Base-by-base conservation (phyloP, 1,140 invertebrate genomes). In the Drosophila tropicalis region DNA sequence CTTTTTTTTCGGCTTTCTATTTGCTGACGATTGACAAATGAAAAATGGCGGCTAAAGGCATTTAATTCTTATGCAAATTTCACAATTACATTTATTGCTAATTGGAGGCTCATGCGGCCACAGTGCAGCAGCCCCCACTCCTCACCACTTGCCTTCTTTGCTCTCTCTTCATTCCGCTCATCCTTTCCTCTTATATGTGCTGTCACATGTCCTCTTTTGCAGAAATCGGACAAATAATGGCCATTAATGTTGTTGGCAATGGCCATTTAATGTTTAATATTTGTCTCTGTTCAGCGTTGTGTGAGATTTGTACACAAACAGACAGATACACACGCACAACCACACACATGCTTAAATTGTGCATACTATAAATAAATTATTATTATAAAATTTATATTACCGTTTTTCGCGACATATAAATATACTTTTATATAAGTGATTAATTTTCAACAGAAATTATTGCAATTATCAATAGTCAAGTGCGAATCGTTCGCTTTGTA, bases 211-310 rank as follows among this genome's bases (percentile, higher is more conserved):
- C 25, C 3, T 32, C 54, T 19, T 12, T 12, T 29, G 47, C 32
- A 36, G 19, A 55, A 13, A 60, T 56, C 63, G 41, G 63, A 51
- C 79, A 86, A 86, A 86, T 86, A 86, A 80, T 84, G 76, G 60
- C 66, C 80, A 76, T 87, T 87, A 89, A 87, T 87, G 70, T 87
- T 87, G 80, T 89, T 89, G 80, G 84, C 84, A 89, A 73, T 87
- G 84, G 84, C 80, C 84, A 87, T 87, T 87, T 87, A 87, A 87
- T 87, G 83, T 87, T 89, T 89, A 89, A 89, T 87, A 74, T 86
- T 72, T 78, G 68, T 54, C 62, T 40, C 39, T 56, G 56, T 66
- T 54, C 51, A 63, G 56, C 39, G 22, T 25, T 69, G 57, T 17
- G 34, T 55, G 62, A 66, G 56, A 29, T 67, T 61, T 65, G 55